Evolutionary conservation across 2,888 invertebrate genomes (phyloP), one percentile per base, ranked within the genome.

Genomic region (Himalopsyche japonica): DNA sequence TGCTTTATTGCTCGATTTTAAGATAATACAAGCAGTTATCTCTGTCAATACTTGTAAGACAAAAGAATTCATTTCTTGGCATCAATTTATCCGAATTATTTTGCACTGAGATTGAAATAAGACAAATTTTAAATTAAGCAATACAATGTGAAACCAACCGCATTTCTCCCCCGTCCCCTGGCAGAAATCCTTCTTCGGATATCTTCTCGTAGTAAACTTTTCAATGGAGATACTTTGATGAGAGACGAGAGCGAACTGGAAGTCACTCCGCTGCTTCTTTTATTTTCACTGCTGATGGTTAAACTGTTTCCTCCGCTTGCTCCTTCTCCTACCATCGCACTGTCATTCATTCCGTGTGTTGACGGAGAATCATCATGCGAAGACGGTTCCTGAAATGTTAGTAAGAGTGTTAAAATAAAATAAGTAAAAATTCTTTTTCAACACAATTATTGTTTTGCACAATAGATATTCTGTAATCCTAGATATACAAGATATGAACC

Each of bases 181-280:
- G 95, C 95, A 86, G 95, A 95, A 88, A 97, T 95, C 89, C 96
- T 95, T 86, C 96, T 93, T 89, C 96, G 96, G 88, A 97, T 92
- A 91, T 97, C 97, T 89, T 97, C 97, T 80, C 97, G 93, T 87
- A 97, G 92, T 87, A 97, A 91, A 88, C 97, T 97, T 90, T 97
- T 97, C 87, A 97, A 91, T 86, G 97, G 97, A 82, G 97, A 97
- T 87, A 95, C 94, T 92, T 96, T 96, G 89, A 97, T 97, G 88
- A 96, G 90, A 83, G 96, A 96, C 87, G 96, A 95, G 87, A 96
- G 92, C 89, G 94, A 95, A 88, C 94, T 95, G 83, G 95, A 95
- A 70, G 94, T 93, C 82, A 94, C 93, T 87, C 87, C 48, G 87
- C 92, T 90, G 86, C 92, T 91, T 88, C 91, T 90, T 88, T 92